These are phyloP conservation scores for Tretioscincus oriximinensis DNA, from an alignment of 2,113 vertebrate species.

Conservation along the genomic window DNA sequence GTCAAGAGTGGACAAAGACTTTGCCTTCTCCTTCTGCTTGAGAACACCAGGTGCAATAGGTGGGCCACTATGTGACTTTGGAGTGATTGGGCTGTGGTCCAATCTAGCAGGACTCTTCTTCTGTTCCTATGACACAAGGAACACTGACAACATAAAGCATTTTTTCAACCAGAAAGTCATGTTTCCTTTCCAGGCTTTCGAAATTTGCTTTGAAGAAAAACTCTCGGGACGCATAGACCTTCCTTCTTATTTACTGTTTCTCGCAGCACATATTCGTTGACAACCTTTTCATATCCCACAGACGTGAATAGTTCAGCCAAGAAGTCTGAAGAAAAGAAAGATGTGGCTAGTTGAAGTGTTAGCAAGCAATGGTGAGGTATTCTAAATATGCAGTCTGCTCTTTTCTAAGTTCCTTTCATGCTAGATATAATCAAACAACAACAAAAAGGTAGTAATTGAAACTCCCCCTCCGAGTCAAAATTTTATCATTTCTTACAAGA, in stretches of 20 bases:
- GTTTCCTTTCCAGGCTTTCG: slow-evolving; percentile 68
- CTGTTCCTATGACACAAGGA: background rate
- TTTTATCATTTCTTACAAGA: no score
- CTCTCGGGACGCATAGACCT: slow-evolving; percentile 85
- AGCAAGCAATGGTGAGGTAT: background rate
- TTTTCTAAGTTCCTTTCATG: background rate
- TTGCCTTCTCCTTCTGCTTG: no score
- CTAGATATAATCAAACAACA: background rate
- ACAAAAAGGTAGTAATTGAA: background rate
- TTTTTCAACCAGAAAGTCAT: slow-evolving; percentile 19
- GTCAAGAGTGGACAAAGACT: no score
- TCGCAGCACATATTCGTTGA: slow-evolving; percentile 88
- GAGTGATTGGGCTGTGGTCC: no score
- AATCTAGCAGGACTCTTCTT: no score
- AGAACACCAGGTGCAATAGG: no score
- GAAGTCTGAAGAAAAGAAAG: slow-evolving; percentile 76
- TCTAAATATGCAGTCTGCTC: slow-evolving; percentile 39
- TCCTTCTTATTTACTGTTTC: slow-evolving; percentile 96
- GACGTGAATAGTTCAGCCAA: slow-evolving; percentile 81
- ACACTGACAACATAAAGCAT: background rate
- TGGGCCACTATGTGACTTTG: no score
- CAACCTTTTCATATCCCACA: slow-evolving; percentile 75
- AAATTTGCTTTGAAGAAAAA: slow-evolving; percentile 96
- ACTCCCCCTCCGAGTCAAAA: background rate
- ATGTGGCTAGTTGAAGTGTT: background rate